phyloP scores from a whole-genome alignment of 2,113 vertebrate species.

The Mastomys coucha region DNA sequence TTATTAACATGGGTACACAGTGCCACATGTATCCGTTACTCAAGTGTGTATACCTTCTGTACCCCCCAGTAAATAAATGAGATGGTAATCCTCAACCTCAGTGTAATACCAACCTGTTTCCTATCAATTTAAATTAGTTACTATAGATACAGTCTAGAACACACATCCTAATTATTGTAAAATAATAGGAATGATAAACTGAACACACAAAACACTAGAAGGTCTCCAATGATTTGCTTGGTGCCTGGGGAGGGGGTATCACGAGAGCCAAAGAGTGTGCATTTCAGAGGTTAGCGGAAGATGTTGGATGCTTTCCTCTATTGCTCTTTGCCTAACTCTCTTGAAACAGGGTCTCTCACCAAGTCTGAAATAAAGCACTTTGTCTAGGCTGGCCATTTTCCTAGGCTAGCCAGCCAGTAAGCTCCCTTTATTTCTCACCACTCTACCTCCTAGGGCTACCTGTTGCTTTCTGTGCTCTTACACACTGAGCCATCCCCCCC shows the following conservation, averaged over 20 bases:
- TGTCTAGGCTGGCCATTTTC: neutral
- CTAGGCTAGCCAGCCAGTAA: neutral
- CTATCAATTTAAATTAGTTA: constrained; percentile 10
- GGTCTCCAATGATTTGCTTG: neutral
- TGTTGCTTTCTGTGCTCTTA: neutral
- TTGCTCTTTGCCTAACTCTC: neutral
- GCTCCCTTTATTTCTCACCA: neutral
- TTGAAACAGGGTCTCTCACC: neutral
- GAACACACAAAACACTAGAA: neutral
- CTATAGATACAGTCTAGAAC: neutral
- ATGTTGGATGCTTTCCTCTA: neutral
- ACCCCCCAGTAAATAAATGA: neutral
- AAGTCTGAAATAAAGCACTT: neutral
- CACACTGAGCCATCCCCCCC: neutral
- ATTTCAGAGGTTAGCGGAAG: neutral
- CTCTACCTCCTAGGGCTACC: neutral
- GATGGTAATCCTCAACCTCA: neutral
- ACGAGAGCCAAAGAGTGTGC: neutral
- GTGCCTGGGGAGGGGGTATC: neutral
- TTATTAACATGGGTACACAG: neutral
- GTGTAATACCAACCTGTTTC: neutral
- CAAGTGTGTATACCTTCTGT: neutral
- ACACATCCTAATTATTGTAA: neutral
- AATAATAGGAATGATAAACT: constrained; percentile 30
- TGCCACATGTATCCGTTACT: neutral